These are phyloP conservation scores for Pseudomyrmex pallidus DNA, from an alignment of 1,140 invertebrate species.

Conservation along the genomic window DNA sequence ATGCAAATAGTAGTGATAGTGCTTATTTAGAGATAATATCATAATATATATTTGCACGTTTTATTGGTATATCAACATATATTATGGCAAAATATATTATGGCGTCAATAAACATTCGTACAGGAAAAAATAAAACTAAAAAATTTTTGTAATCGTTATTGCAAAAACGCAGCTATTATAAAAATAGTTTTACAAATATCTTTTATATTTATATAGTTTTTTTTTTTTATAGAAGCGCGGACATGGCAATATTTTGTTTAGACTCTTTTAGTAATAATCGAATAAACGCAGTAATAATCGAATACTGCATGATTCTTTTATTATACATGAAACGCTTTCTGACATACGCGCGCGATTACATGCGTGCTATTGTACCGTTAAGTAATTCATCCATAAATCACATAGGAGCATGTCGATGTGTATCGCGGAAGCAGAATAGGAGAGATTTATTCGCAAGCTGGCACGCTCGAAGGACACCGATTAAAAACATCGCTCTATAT, in stretches of 20 bases:
- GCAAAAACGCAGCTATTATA: background rate
- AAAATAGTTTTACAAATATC: background rate
- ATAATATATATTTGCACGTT: background rate
- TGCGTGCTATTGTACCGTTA: slow-evolving; percentile 43
- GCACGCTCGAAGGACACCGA: background rate
- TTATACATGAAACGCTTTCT: no score
- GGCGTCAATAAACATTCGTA: background rate
- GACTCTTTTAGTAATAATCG: no score
- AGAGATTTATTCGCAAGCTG: slow-evolving; percentile 17
- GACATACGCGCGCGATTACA: no score
- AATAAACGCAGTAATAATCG: no score
- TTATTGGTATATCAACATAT: background rate
- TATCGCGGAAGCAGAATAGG: slow-evolving; percentile 42
- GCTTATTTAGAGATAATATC: background rate
- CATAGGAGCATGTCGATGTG: slow-evolving; percentile 7
- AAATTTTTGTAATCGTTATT: background rate
- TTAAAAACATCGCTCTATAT: background rate
- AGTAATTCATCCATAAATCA: slow-evolving; percentile 53
- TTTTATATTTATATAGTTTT: background rate
- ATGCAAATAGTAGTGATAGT: background rate
- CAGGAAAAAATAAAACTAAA: background rate
- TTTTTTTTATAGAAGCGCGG: background rate
- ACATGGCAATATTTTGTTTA: background rate
- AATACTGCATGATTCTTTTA: no score
- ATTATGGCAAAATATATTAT: background rate